Conservation (phyloP, 2,888 invertebrate genomes). For the Hypsopygia costalis region DNA sequence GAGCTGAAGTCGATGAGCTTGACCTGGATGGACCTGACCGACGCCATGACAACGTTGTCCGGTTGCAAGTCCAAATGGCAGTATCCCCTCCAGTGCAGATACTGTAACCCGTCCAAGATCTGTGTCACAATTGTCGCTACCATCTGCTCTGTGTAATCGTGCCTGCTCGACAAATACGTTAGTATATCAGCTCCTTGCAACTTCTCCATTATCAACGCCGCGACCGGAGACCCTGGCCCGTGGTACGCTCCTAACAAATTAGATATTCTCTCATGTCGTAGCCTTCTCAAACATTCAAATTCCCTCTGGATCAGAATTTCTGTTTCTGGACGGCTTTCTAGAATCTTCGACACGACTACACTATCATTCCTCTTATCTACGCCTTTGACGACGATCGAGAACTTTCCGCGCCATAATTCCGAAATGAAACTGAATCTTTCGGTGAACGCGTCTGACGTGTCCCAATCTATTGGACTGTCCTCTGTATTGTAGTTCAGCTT, state of each 20-base stretch:
- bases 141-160: constrained; percentile 96
- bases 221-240: constrained; percentile 83
- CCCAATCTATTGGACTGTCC: constrained; percentile 87
- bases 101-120: constrained; percentile 93
- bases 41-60: constrained; percentile 96
- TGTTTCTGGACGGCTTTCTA: constrained; percentile 84
- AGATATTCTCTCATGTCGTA: constrained; percentile 94
- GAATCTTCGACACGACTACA: constrained; percentile 91
- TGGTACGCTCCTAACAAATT: constrained; percentile 87
- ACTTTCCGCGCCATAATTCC: constrained; percentile 91
- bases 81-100: constrained; percentile 95
- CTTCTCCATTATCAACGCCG: constrained; percentile 89
- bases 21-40: constrained; percentile 90
- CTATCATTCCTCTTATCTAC: constrained; percentile 87
- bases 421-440: constrained; percentile 92
- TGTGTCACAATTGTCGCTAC: constrained; percentile 93
- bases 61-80: constrained; percentile 96
- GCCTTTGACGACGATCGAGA: constrained; percentile 90
- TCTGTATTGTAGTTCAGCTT: constrained; percentile 88
- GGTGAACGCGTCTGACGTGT: constrained; percentile 82
- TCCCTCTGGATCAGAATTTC: constrained; percentile 87
- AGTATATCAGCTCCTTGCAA: constrained; percentile 95
- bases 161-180: constrained; percentile 91
- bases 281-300: constrained; percentile 89
- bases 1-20: constrained; percentile 96